Evolutionary conservation across 2,888 invertebrate species (phyloP), one percentile per base, ranked within the genome.

Genomic region (Drosophila ustulata): DNA sequence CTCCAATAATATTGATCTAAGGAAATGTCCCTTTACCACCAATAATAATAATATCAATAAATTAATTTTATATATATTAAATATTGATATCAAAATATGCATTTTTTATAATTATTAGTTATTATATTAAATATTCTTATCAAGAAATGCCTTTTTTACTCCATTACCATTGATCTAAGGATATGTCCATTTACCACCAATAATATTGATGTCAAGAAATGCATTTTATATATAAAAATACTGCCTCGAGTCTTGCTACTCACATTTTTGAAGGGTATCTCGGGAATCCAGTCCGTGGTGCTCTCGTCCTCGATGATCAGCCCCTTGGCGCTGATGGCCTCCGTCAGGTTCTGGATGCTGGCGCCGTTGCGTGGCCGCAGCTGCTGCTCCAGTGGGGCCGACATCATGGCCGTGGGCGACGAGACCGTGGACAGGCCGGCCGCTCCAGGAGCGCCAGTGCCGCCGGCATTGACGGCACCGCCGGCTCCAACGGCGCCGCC

Each of bases 241-340:
- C 2, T 41, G 6, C 7, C n/a, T 7, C 18, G 5, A 6, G 9
- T 3, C 23, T 45, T 26, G 26, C 3, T 39, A 82, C 90, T 93
- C 93, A 97, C 97, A 93, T 97, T 97, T 93, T 96, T 96, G 91
- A 98, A 98, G 1, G 97, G 98, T 91, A 97, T 97, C 93, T 98
- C 98, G 0, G 98, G 97, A 25, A 95, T 97, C 97, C 97, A 98
- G 85, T 97, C 97, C 0, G 95, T 95, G 0, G 95, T 95, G 64
- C 95, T 94, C 82, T 97, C 97, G 43, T 97, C 97, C 28, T 97
- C 97, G 1, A 95, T 93, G 61, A 94, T 94, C 81, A 89, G 71
- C 8, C 93, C 93, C 82, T 93, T 94, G 2, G 93, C 92, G 64
- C 88, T 91, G 49, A 83, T 86, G 13, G 72, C 73, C 59, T 89